Evolutionary conservation across 2,797 vertebrate genomes (phyloP), one percentile per base, ranked within the genome.

Genomic region (Lindbergichthys nudifrons): DNA sequence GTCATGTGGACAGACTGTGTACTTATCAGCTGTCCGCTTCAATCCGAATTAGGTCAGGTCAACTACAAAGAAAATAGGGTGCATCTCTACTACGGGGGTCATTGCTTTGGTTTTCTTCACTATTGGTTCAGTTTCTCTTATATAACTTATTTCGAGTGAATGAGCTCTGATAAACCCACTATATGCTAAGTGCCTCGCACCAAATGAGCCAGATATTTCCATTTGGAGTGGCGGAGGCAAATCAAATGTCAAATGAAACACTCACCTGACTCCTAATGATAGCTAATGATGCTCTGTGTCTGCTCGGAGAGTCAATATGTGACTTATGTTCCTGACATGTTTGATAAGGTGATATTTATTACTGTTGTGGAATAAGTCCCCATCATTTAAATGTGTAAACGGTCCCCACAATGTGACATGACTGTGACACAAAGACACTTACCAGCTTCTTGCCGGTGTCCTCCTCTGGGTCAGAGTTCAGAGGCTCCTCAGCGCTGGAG

Each of bases 381-480:
- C 4, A 14, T 16, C 11, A 45, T 26, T 9, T 47, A 8, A 16
- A 3, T 32, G 1, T 43, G 11, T 36, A 13, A 61, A 26, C 0
- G 3, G 4, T 57, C 30, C 15, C 19, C 2, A 47, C 13, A 69
- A 12, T 26, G 26, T 26, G 26, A 26, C 26, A 3, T 3, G 11
- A 54, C 47, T 1, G 10, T 64, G 10, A n/a, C 21, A 46, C 14
- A 4, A 30, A 48, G 71, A 73, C 32, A 36, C 90, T 95, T 92
- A 99, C 98, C 96, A 98, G 94, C 86, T 97, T 99, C 84, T 94
- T 95, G 62, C 88, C 88, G 12, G 74, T 93, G 45, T 99, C 97
- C 0, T 99, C 98, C 87, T 99, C 98, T 0, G 95, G 96, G 67
- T 99, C 98, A 0, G 98, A 99, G 91, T 98, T 98, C 14, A 97